Conservation (phyloP, 23 tunicate species). For the Pegea sp. region DNA sequence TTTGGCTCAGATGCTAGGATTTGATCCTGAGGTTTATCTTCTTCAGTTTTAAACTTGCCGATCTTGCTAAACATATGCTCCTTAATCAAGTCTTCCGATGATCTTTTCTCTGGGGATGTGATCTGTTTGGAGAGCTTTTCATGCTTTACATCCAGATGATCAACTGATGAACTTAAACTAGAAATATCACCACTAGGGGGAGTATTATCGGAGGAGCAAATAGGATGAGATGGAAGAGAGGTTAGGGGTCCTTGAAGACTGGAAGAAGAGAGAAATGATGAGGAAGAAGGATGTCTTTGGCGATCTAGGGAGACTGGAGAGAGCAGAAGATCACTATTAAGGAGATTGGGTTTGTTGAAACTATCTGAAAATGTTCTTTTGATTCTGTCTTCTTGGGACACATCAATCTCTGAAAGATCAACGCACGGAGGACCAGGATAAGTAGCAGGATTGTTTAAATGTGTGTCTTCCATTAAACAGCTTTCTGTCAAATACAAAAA, state of each 20-base stretch:
- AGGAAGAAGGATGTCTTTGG: not conserved
- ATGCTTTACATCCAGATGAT: too few species aligned
- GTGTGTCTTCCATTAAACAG: not conserved
- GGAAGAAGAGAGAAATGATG: not conserved
- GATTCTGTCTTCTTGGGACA: slow-evolving; percentile 3
- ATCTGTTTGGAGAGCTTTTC: too few species aligned
- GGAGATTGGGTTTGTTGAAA: not conserved
- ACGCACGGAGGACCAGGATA: slow-evolving; percentile 51
- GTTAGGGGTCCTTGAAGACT: not conserved
- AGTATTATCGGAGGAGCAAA: too few species aligned
- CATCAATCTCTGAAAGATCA: slow-evolving; percentile 10
- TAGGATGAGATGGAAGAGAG: slow-evolving; percentile 4
- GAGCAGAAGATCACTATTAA: not conserved
- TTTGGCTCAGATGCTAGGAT: too few species aligned
- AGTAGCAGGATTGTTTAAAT: slow-evolving; percentile 15
- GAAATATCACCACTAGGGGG: too few species aligned
- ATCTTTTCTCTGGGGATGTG: too few species aligned
- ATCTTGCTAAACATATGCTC: too few species aligned
- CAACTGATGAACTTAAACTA: too few species aligned
- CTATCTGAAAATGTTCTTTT: not conserved
- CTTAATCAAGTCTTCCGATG: too few species aligned
- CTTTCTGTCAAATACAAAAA: not conserved
- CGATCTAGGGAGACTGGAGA: not conserved
- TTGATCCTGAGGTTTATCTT: too few species aligned
- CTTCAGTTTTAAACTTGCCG: too few species aligned